A percentile compares a stretch with the other conserved stretches of the same genome.
Evolutionary conservation across 1,140 invertebrate genomes (phyloP).

Genomic region (Drosophila lowei): DNA sequence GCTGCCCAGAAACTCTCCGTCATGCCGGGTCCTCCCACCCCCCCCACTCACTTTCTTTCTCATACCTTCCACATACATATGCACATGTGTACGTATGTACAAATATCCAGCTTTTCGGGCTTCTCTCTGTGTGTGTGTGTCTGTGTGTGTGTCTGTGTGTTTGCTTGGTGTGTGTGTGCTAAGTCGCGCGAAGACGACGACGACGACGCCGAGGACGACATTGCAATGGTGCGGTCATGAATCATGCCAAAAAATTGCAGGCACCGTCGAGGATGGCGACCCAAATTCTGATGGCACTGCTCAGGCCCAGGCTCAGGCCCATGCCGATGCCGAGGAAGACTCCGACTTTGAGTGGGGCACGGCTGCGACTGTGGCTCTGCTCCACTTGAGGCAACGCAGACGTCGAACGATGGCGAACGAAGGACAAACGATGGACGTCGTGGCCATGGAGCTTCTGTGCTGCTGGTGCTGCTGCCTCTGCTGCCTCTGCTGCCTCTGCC

Average conservation of each 20-base stretch:
- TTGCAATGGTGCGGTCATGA: constrained; percentile 63
- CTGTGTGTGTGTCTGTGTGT: constrained; percentile 21
- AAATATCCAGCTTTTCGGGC: background rate
- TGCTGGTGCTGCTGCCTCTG: constrained; percentile 12
- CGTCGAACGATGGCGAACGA: constrained; percentile 15
- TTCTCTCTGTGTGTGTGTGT: constrained; percentile 21
- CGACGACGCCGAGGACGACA: constrained; percentile 23
- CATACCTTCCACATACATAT: too few relatives aligned
- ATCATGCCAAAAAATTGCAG: constrained; percentile 76
- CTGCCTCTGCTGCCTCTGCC: background rate
- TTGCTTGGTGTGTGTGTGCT: constrained; percentile 53
- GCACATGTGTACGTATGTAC: too few relatives aligned
- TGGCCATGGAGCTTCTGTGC: constrained; percentile 47
- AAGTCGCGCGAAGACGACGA: constrained; percentile 59
- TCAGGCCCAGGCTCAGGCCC: background rate
- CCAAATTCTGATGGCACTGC: constrained; percentile 49
- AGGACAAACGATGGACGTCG: constrained; percentile 39
- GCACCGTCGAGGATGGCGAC: constrained; percentile 57
- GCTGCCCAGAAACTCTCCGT: constrained; percentile 18
- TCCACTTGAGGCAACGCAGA: constrained; percentile 48
- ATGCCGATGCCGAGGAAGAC: background rate
- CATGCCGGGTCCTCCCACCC: background rate
- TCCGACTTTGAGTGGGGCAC: too few relatives aligned
- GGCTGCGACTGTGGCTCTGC: constrained; percentile 8
- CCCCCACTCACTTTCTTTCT: too few relatives aligned